Base-by-base conservation (phyloP, 2,113 vertebrate species). In the Sorex araneus region DNA sequence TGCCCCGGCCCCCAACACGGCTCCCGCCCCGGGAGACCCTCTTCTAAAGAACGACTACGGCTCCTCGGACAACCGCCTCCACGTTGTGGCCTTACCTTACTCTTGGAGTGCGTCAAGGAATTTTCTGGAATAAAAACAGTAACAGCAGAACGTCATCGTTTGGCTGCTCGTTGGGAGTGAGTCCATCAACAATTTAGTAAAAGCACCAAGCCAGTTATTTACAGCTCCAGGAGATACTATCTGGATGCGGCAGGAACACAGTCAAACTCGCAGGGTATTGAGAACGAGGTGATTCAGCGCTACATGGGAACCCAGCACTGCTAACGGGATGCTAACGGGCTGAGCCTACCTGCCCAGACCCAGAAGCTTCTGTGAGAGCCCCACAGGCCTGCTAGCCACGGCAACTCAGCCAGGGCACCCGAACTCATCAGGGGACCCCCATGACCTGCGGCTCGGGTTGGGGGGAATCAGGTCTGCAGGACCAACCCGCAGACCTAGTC, bases 41-140 rank as follows among this genome's bases (percentile, higher is more conserved):
- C 18, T 25, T 74, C 93, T 79, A 91, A 89, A 76, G 45, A 34
- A 76, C 90, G 30, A 36, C 75, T 73, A 74, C 75, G 13, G 90
- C 87, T 90, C 45, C 45, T 82, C 83, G 57, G 87, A 95, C 81
- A 81, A 34, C 67, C 43, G 81, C 25, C 40, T 40, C 40, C 6
- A 79, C 45, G 47, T 23, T 3, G 50, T 43, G 66, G 87, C 81
- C 98, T 97, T 98, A 99, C 99, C 98, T 98, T 98, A 97, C 94
- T 99, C 97, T 99, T 99, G 91, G 99, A 99, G 16, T 98, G 98
- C 80, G 97, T 97, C 96, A 99, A 97, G 73, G 99, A 99, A 96
- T 98, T 97, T 96, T 99, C 99, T 99, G 97, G 67, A 98, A 97
- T 30, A 82, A 34, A 92, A 90, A 84, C 84, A 93, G 50, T 75